Evolutionary conservation across 2,797 vertebrate genomes (phyloP), one percentile per base, ranked within the genome.

Genomic region (Enteromius radiatus): DNA sequence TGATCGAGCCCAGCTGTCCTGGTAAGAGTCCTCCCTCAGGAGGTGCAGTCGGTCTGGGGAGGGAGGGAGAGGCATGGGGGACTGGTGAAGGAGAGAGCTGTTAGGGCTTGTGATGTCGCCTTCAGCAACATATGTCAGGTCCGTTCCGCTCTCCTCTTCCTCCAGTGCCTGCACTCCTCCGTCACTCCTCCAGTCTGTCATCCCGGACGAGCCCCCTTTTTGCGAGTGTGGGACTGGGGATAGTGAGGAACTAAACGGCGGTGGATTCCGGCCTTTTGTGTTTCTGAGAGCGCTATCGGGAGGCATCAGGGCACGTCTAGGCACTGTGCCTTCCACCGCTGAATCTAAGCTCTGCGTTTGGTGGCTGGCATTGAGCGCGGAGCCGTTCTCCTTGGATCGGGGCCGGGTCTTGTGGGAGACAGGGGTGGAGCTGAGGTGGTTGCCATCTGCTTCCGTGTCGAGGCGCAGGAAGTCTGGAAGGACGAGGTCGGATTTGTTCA

Each of bases 391-490:
- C 1, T 77, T 86, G 36, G 83, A 82, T 80, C 89, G 88, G 69
- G 73, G 91, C 85, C 80, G 89, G 88, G 79, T 88, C 86, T 82
- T 86, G 69, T 68, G 33, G 41, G 77, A 59, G 81, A 84, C 5
- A 26, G 84, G 83, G 3, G 83, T 75, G 70, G 84, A 85, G 83
- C 73, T 76, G 38, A 86, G 36, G 45, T 82, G 74, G 63, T 19
- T 65, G 74, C 28, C 68, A 67, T 89, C 91, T 21, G 85, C 87
- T 89, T 91, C 91, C 9, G 41, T 45, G 86, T 91, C 84, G 86
- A 97, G 92, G 67, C 97, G 97, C 87, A 99, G 96, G 87, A 99
- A 99, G 84, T 98, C 98, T 0, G 98, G 98, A 86, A 99, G 94
- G 90, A 97, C 92, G 85, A 99, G 95, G 92, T 99, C 95, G 77